Percentiles rank a stretch among this genome's conserved stretches.
Evolutionary conservation across 2,113 vertebrate species (phyloP).

Genomic region (Clarias macrocephalus): DNA sequence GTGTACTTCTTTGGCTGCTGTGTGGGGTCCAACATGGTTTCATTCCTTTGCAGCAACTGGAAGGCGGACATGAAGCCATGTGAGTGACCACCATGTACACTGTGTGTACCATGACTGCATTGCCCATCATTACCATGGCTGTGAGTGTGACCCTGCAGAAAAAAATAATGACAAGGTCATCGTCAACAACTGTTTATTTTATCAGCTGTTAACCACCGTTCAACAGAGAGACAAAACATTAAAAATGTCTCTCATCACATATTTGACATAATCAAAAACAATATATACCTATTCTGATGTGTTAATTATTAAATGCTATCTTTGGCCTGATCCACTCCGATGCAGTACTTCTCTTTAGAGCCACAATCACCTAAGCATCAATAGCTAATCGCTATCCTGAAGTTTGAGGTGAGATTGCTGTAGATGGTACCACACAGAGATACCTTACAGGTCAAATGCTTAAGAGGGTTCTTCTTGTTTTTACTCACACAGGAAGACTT

Average conservation of each 20-base stretch:
- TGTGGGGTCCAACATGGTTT: slow-evolving; percentile 62
- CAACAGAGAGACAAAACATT: not conserved
- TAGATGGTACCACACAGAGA: not conserved
- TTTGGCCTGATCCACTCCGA: not conserved
- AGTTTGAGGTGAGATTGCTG: not conserved
- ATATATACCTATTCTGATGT: not conserved
- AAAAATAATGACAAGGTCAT: not conserved
- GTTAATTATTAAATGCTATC: not conserved
- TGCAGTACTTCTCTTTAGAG: not conserved
- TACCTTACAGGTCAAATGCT: not conserved
- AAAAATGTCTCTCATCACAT: not conserved
- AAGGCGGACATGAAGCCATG: slow-evolving; percentile 59
- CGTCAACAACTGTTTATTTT: not conserved
- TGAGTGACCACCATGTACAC: slow-evolving; percentile 64
- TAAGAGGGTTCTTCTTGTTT: not conserved
- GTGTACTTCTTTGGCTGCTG: slow-evolving; percentile 74
- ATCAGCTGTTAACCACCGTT: not conserved
- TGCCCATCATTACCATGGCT: slow-evolving; percentile 60
- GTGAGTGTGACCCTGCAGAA: slow-evolving; percentile 57
- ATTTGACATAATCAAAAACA: not conserved
- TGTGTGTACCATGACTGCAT: not conserved
- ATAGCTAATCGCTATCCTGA: not conserved
- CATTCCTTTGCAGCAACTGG: slow-evolving; percentile 56
- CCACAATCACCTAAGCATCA: not conserved
- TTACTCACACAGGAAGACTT: not conserved